Percentiles rank a stretch among this genome's conserved stretches.
Evolutionary conservation across 2,888 invertebrate species (phyloP).

Genomic region (Imbricaverruca yamaguchii): DNA sequence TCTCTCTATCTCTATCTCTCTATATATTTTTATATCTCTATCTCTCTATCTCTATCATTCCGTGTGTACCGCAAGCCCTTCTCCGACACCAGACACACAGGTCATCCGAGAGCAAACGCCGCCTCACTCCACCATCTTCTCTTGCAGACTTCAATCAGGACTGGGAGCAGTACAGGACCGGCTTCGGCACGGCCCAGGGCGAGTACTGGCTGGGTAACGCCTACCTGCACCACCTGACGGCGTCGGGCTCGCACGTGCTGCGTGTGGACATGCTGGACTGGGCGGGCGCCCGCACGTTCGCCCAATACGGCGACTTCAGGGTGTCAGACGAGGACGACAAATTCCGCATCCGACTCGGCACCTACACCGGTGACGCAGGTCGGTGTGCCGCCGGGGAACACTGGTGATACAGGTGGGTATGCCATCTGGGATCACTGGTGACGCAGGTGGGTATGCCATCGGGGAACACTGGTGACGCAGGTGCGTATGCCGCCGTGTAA

Average conservation of each 20-base stretch:
- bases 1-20: too few relatives aligned
- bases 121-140: not conserved
- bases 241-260: not conserved
- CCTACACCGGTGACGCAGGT: not conserved
- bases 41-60: too few relatives aligned
- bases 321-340: not conserved
- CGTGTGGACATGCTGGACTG: not conserved
- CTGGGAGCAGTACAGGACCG: not conserved
- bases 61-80: too few relatives aligned
- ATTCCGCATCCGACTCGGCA: not conserved
- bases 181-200: not conserved
- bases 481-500: too few relatives aligned
- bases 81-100: too few relatives aligned
- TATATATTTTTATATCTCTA: too few relatives aligned
- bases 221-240: not conserved
- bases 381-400: not conserved
- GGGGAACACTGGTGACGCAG: too few relatives aligned
- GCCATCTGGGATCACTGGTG: too few relatives aligned
- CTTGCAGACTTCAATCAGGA: not conserved
- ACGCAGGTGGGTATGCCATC: too few relatives aligned
- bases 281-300: not conserved
- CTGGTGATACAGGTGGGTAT: too few relatives aligned
- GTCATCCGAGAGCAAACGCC: too few relatives aligned
- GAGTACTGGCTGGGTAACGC: slow-evolving; percentile 10
- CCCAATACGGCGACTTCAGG: slow-evolving; percentile 2